A percentile compares a stretch with the other conserved stretches of the same genome.
phyloP scores from a whole-genome alignment of 1,140 invertebrate genomes.

The Atta cephalotes region DNA sequence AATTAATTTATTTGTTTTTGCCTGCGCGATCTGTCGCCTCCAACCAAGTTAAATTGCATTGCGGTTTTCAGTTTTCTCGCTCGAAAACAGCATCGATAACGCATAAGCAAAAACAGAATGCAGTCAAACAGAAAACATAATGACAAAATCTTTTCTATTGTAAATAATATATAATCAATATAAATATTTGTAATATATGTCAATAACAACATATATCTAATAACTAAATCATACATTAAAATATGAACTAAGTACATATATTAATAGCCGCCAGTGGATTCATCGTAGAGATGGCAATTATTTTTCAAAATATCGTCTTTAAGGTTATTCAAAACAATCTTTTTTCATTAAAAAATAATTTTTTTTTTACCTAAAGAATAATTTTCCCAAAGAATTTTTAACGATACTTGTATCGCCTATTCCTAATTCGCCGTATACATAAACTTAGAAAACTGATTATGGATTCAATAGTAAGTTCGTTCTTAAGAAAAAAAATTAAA shows the following conservation, averaged over 20 bases:
- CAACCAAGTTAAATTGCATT: slow-evolving; percentile 72
- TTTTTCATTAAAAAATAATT: too few species aligned
- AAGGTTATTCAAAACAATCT: too few species aligned
- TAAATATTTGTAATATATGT: background rate
- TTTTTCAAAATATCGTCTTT: too few species aligned
- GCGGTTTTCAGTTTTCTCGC: slow-evolving; percentile 70
- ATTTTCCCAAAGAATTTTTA: too few species aligned
- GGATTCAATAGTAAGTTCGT: background rate
- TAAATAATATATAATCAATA: background rate
- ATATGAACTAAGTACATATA: background rate
- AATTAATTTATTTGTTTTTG: slow-evolving; percentile 68
- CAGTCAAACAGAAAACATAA: background rate
- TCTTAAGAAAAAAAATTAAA: slow-evolving; percentile 24
- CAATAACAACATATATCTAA: too few species aligned
- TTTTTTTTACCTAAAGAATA: too few species aligned
- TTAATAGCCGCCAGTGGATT: background rate
- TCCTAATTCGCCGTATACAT: background rate
- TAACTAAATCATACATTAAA: too few species aligned
- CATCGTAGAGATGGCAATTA: too few species aligned
- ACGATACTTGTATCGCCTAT: too few species aligned
- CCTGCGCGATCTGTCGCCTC: slow-evolving; percentile 6
- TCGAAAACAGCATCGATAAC: slow-evolving; percentile 60
- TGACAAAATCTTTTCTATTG: background rate
- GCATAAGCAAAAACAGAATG: slow-evolving; percentile 6
- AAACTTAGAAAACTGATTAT: background rate